Conservation (phyloP, 2,797 vertebrate species). For the Thalassophryne amazonica region DNA sequence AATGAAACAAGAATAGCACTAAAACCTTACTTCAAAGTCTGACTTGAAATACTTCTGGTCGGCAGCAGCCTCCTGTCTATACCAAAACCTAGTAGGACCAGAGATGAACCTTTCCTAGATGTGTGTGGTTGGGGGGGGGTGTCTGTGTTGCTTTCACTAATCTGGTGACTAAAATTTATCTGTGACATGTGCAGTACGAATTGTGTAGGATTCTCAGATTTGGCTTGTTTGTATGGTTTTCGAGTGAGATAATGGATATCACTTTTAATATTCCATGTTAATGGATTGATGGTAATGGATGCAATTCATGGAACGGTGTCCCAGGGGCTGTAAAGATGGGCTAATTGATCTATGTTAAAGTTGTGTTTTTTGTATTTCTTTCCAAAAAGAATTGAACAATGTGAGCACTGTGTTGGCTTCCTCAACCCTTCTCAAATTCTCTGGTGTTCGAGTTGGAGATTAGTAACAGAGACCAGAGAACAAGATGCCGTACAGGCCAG, state of each 20-base stretch:
- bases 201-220: not conserved
- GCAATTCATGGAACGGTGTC: not conserved
- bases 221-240: not conserved
- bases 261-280: not conserved
- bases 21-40: not conserved
- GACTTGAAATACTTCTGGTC: not conserved
- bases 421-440: not conserved
- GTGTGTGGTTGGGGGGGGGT: no score
- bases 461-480: conserved; percentile 7
- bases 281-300: conserved; percentile 1
- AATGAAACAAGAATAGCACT: no score
- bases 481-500: not conserved
- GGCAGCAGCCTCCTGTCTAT: no score
- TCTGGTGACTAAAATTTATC: no score
- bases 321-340: not conserved
- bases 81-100: not conserved
- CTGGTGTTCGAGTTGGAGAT: conserved; percentile 1
- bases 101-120: not conserved
- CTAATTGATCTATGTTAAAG: not conserved
- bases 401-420: not conserved
- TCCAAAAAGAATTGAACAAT: not conserved
- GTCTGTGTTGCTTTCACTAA: no score
- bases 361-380: conserved; percentile 1
- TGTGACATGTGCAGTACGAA: no score
- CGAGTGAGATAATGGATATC: conserved; percentile 24